Percentiles rank a stretch among this genome's conserved stretches.
These are phyloP conservation scores for Dallia pectoralis DNA, from an alignment of 2,797 vertebrate genomes.

Conservation along the genomic window DNA sequence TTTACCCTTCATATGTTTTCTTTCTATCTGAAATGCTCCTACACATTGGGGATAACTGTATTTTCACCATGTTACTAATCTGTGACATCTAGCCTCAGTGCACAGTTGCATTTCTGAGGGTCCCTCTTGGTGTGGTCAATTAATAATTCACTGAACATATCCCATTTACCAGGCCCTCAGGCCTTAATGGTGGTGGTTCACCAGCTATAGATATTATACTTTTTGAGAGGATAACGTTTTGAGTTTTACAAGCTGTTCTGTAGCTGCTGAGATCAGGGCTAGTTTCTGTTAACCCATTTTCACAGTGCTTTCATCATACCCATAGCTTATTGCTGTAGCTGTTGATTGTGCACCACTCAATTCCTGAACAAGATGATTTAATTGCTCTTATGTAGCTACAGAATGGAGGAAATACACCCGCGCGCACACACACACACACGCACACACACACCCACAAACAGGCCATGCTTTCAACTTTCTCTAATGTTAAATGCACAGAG, in stretches of 20 bases:
- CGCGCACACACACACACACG: too few relatives aligned
- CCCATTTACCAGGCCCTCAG: background rate
- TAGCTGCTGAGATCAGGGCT: too few relatives aligned
- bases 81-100: background rate
- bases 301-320: too few relatives aligned
- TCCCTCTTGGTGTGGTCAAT: background rate
- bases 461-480: background rate
- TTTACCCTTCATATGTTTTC: background rate
- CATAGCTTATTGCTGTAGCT: background rate
- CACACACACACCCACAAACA: too few relatives aligned
- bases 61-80: background rate
- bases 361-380: background rate
- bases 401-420: background rate
- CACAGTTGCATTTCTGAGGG: background rate
- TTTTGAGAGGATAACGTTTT: background rate
- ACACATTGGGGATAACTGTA: background rate
- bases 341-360: background rate
- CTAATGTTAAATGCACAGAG: background rate
- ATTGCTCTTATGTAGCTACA: conserved; percentile 14
- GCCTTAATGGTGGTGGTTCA: background rate
- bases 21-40: background rate
- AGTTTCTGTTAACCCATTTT: too few relatives aligned
- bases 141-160: background rate
- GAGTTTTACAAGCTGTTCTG: background rate
- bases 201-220: background rate